Percentiles rank a stretch among this genome's conserved stretches.
Evolutionary conservation across 1,140 invertebrate genomes (phyloP).

Genomic region (Bathynomus jamesi): DNA sequence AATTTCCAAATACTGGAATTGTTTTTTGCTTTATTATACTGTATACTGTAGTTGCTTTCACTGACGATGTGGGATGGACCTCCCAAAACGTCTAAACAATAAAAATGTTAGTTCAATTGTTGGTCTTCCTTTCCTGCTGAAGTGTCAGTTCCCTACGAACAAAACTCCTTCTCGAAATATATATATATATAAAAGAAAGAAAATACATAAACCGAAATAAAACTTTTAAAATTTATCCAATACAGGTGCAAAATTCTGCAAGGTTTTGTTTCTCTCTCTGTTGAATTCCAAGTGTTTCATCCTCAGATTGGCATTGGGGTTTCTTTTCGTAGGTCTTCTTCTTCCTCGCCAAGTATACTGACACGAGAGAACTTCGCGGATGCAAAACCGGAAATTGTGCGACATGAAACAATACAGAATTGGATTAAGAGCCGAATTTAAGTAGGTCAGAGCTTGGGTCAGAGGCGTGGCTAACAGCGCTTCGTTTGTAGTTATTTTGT

Average conservation of each 20-base stretch:
- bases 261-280: neutral
- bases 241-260: neutral
- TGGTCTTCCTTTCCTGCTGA: no score
- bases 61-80: no score
- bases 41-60: no score
- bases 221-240: no score
- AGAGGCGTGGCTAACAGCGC: conserved; percentile 22
- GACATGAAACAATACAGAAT: conserved; percentile 34
- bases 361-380: conserved; percentile 28
- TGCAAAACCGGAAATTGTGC: conserved; percentile 33
- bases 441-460: conserved; percentile 24
- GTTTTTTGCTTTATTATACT: no score
- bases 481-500: conserved; percentile 21
- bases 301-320: neutral
- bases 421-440: conserved; percentile 33
- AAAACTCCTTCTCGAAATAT: no score
- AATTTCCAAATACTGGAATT: no score
- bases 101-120: no score
- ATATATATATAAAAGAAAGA: no score
- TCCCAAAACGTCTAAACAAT: no score
- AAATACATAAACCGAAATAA: no score
- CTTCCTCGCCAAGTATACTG: conserved; percentile 17
- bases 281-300: neutral
- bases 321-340: conserved; percentile 7
- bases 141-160: no score